Base-by-base conservation (phyloP, 2,113 vertebrate species). In the Pseudorhombus dupliciocellatus region DNA sequence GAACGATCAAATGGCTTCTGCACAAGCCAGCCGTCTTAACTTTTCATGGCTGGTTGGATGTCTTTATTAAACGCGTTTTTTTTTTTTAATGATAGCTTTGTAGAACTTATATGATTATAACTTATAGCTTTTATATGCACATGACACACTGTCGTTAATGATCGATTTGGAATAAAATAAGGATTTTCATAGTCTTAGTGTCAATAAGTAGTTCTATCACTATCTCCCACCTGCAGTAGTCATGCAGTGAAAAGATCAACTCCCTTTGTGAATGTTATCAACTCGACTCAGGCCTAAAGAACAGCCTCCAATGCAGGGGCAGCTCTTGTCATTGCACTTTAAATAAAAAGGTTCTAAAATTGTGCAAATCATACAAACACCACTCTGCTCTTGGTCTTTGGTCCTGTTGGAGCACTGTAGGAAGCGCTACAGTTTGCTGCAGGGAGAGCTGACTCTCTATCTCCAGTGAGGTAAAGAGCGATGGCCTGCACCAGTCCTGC, bases 361-460 rank as follows among this genome's bases (percentile, higher is more conserved):
- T 86, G 86, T 91, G 89, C 91, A 92, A 93, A 89, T 90, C 86
- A 86, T 87, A 81, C 88, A 84, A 84, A 81, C 52, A 59, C 70
- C 84, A 83, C 84, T 82, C 73, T 62, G 72, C 61, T 76, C 74
- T 75, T 81, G 44, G 44, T 89, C 86, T 85, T 86, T 86, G 81
- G 82, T 86, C 77, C 75, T 74, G 77, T 51, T 56, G 72, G 28
- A 63, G 63, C 83, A 73, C 77, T 70, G 64, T 37, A 70, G 66
- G 42, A 67, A 58, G 54, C 15, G 0, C 7, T 65, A 61, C 52
- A 44, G 73, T 55, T 75, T 44, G 40, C 81, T 84, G 79, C 80
- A 80, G 75, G 80, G 67, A 77, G 56, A 74, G 52, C 66, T 80
- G 50, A 20, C 30, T 26, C 63, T 70, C 71, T 21, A 20, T 55